Evolutionary conservation across 2,797 vertebrate genomes (phyloP), one percentile per base, ranked within the genome.

Genomic region (Clarias pachynema): DNA sequence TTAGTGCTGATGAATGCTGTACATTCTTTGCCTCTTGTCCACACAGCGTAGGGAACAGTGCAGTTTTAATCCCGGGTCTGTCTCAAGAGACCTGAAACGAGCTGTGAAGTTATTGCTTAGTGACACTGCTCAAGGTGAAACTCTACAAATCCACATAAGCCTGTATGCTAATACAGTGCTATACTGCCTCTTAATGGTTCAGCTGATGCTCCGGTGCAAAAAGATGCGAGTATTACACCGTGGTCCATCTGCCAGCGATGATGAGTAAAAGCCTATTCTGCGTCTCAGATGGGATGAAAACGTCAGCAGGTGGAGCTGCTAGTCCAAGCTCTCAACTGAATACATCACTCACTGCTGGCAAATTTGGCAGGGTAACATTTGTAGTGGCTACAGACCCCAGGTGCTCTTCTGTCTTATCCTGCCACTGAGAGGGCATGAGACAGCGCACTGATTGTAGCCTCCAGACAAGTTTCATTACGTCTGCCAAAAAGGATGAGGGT

Each of bases 391-490:
- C 15, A 26, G 81, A 84, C 70, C 86, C 86, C 89, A 86, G 87
- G 84, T 83, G 85, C 80, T 84, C 56, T 65, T 62, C 63, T 79
- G 82, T 82, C 68, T 82, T 59, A 53, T 44, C 49, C 66, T 65
- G 79, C 73, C 44, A 60, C 63, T 12, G 73, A 79, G 85, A 83
- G 80, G 63, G 65, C 75, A 65, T 22, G 68, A 79, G 85, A 86
- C 85, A 83, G 66, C 81, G 81, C 87, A 84, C 81, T 89, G 83
- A 90, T 85, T 89, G 89, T 83, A 65, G 90, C 77, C 78, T 82
- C 85, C 74, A 89, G 84, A 86, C 15, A 37, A 79, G 74, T 87
- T 85, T 87, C 89, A 90, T 91, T 86, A 88, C 56, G 26, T 82
- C 87, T 65, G 84, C 79, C 70, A 70, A 87, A 86, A 84, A 84